A percentile compares a stretch with the other conserved stretches of the same genome.
Conservation (phyloP, 2,797 vertebrate species). For the Catostomus latipinnis region DNA sequence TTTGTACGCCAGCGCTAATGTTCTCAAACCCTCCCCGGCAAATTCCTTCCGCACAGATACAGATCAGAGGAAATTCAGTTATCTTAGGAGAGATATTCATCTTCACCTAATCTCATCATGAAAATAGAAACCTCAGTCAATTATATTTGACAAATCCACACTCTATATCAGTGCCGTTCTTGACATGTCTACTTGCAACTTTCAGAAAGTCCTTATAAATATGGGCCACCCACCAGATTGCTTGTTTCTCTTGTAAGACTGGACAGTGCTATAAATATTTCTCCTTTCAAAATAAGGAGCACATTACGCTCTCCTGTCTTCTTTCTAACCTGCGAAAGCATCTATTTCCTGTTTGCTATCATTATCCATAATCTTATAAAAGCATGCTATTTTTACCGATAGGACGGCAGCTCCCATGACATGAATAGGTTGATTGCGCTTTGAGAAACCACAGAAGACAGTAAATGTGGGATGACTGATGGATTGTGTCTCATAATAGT, state of each 20-base stretch:
- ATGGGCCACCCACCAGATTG: too few species aligned
- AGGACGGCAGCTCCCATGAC: constrained; percentile 22
- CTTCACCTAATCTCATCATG: not conserved
- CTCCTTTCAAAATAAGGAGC: constrained; percentile 1
- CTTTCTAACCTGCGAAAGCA: constrained; percentile 5
- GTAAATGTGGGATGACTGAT: constrained; percentile 41
- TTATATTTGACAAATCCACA: not conserved
- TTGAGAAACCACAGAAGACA: constrained; percentile 25
- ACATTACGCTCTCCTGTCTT: not conserved
- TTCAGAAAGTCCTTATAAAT: too few species aligned
- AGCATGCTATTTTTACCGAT: constrained; percentile 34
- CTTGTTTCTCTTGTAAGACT: too few species aligned
- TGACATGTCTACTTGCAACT: too few species aligned
- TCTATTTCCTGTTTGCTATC: not conserved
- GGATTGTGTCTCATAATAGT: constrained; percentile 5
- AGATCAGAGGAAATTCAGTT: not conserved
- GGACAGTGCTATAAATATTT: not conserved
- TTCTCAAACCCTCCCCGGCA: constrained; percentile 87
- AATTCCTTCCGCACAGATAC: constrained; percentile 77
- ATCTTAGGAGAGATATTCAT: constrained; percentile 4
- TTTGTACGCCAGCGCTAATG: constrained; percentile 86
- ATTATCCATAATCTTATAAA: constrained; percentile 15
- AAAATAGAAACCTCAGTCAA: constrained; percentile 20
- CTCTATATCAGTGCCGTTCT: too few species aligned
- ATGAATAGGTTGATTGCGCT: constrained; percentile 25